Conservation (phyloP, 2,113 vertebrate species). For the Rhizomys pruinosus region DNA sequence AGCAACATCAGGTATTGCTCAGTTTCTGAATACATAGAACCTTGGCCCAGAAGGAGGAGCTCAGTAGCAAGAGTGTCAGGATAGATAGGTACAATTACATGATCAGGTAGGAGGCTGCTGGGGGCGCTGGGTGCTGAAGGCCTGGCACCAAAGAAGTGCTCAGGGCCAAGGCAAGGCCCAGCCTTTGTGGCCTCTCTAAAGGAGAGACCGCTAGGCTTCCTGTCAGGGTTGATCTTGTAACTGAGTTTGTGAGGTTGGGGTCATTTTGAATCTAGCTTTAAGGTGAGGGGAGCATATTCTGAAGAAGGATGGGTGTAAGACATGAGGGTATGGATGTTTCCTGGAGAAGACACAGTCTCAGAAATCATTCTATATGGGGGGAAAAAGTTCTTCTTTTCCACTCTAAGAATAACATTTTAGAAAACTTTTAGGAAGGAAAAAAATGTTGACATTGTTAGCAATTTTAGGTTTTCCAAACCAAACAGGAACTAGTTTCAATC, state of each 20-base stretch:
- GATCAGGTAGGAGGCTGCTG: not conserved
- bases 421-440: not conserved
- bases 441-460: not conserved
- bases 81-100: no score
- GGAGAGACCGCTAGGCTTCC: not conserved
- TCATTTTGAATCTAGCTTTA: not conserved
- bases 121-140: accelerated
- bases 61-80: not conserved
- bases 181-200: not conserved
- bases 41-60: not conserved
- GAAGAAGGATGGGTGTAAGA: not conserved
- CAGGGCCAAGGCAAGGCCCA: not conserved
- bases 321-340: not conserved
- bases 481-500: constrained; percentile 22
- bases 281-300: not conserved
- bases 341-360: not conserved
- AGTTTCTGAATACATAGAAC: not conserved
- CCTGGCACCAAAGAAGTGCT: not conserved
- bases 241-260: not conserved
- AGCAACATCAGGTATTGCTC: not conserved
- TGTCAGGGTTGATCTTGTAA: not conserved
- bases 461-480: constrained; percentile 54
- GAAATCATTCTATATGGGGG: not conserved
- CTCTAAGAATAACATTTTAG: not conserved
- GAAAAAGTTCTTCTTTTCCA: constrained; percentile 23